Conservation (phyloP, 2,113 vertebrate species). For the Melanocharis versteri region DNA sequence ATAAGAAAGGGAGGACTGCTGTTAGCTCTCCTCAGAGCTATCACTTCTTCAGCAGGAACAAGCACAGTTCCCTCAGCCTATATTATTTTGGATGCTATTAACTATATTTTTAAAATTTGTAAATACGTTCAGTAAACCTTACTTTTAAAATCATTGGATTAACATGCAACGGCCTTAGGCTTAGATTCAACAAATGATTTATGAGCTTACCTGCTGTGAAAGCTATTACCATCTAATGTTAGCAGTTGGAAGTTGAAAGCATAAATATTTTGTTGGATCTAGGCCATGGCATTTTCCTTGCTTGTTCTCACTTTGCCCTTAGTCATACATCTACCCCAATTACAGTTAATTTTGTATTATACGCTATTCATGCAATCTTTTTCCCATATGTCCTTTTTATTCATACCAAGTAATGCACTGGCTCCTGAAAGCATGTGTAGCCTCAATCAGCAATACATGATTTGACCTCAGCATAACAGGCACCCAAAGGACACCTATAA, state of each 20-base stretch:
- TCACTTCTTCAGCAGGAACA: neutral
- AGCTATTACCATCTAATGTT: slow-evolving; percentile 10
- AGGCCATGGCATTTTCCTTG: neutral
- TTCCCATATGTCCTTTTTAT: neutral
- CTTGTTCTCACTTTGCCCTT: slow-evolving; percentile 21
- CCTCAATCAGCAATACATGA: neutral
- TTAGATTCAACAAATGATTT: slow-evolving; percentile 13
- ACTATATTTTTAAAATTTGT: neutral
- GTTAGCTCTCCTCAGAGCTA: neutral
- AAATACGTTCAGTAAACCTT: neutral
- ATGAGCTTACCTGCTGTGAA: slow-evolving; percentile 7
- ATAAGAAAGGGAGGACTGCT: neutral
- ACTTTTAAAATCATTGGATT: slow-evolving; percentile 3
- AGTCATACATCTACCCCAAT: neutral
- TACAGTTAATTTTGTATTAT: neutral
- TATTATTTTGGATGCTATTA: neutral
- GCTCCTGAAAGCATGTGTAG: neutral
- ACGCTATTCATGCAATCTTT: neutral
- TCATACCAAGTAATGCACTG: neutral
- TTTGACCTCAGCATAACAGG: neutral
- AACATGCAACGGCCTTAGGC: neutral
- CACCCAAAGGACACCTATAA: neutral
- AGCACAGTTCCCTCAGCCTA: neutral
- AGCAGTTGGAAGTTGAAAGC: slow-evolving; percentile 17
- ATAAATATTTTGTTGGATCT: slow-evolving; percentile 14